phyloP scores from a whole-genome alignment of 2,113 vertebrate genomes.

The Chunga burmeisteri region DNA sequence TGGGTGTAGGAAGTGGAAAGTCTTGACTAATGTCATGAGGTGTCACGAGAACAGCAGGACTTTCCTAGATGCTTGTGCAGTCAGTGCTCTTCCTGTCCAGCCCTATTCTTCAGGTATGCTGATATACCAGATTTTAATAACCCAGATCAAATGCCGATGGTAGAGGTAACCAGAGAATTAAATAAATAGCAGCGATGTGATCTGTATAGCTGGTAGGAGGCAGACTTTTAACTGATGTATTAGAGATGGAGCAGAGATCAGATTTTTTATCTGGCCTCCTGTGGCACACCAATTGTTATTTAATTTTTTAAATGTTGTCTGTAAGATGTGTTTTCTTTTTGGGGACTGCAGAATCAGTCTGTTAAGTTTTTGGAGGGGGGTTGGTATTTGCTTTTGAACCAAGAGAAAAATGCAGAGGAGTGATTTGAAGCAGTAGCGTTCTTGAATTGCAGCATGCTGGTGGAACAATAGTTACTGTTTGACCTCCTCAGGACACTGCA shows the following conservation, averaged over 20 bases:
- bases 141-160: background rate
- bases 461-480: background rate
- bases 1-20: background rate
- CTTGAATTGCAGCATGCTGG: background rate
- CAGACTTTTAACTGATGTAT: background rate
- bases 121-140: background rate
- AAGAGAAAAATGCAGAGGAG: background rate
- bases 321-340: background rate
- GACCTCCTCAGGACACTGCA: background rate
- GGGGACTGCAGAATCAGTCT: background rate
- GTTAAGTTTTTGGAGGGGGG: background rate
- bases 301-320: background rate
- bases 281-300: background rate
- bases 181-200: background rate
- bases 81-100: background rate
- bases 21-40: background rate
- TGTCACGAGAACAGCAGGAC: background rate
- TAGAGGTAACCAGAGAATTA: background rate
- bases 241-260: background rate
- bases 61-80: background rate
- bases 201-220: background rate
- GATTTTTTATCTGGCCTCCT: background rate
- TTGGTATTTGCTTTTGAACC: background rate
- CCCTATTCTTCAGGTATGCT: background rate
- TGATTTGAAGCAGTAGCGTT: background rate